A percentile compares a stretch with the other conserved stretches of the same genome.
phyloP scores from a whole-genome alignment of 2,113 vertebrate genomes.

The Enhydra lutris region DNA sequence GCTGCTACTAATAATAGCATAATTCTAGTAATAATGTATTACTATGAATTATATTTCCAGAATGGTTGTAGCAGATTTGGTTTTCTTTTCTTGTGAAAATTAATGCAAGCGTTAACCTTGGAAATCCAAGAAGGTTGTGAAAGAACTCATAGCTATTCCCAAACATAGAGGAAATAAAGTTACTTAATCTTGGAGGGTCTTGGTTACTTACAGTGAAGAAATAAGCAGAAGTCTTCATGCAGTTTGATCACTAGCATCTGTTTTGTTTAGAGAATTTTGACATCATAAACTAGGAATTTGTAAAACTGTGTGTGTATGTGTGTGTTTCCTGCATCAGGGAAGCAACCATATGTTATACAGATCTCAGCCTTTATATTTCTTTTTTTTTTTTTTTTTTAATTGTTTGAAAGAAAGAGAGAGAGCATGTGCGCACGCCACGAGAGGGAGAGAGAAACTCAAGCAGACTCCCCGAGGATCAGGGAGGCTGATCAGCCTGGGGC shows the following conservation, averaged over 20 bases:
- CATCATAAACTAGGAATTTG: conserved; percentile 32
- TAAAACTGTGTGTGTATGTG: background rate
- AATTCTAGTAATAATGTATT: background rate
- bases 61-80: background rate
- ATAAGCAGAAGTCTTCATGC: background rate
- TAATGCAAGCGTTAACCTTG: background rate
- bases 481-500: too few relatives aligned
- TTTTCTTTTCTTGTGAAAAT: background rate
- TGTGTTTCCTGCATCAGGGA: background rate
- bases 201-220: background rate
- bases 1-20: background rate
- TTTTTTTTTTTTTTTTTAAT: background rate
- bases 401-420: too few relatives aligned
- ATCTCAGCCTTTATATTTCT: background rate
- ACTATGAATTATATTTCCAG: background rate
- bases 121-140: background rate
- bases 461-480: too few relatives aligned
- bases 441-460: too few relatives aligned
- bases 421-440: too few relatives aligned
- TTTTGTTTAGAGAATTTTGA: conserved; percentile 47
- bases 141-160: background rate
- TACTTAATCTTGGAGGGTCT: background rate
- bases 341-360: background rate
- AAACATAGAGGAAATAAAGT: background rate
- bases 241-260: conserved; percentile 18